Evolutionary conservation across 2,888 invertebrate species (phyloP), one percentile per base, ranked within the genome.

Genomic region (Dyspetes luteomarginatus): DNA sequence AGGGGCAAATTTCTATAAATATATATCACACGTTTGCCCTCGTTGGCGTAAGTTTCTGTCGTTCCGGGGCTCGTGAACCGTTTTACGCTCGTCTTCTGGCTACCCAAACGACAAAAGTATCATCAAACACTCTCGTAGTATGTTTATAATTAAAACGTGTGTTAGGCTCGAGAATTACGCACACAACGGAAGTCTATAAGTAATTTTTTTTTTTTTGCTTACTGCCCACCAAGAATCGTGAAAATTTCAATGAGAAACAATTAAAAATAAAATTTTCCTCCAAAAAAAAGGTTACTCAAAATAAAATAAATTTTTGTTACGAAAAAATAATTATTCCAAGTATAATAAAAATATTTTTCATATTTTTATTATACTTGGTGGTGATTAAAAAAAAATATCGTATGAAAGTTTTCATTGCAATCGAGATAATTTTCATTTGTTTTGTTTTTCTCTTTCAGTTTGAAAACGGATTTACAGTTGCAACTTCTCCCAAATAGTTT

Each of bases 1-100:
- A 73, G 41, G 65, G 65, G 71, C 69, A 26, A 62, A 69, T 73
- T 73, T 81, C 84, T 84, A 84, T 82, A 84, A 84, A 84, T 84
- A 84, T 79, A 73, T 74, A 67, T 56, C 64, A 36, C 78, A 78
- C 83, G 74, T 82, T 82, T 74, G 82, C 68, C 74, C 78, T 82
- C 78, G 82, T 82, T 77, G 71, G 71, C 75, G 73, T 67, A 79
- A 79, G 68, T 72, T 81, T 74, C 65, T 58, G 68, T 68, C 65
- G 71, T 77, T 81, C 67, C 67, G 69, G 64, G 75, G 81, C 76
- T 68, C 77, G 78, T 64, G 83, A 67, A 82, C 72, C 80, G 69
- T 83, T 80, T 83, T 76, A 69, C 71, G 24, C 80, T 73, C 52
- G 36, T 69, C 72, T 77, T 77, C 68, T 43, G 64, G 62, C 62